Conservation (phyloP, 2,113 vertebrate species). For the Marmota monax region DNA sequence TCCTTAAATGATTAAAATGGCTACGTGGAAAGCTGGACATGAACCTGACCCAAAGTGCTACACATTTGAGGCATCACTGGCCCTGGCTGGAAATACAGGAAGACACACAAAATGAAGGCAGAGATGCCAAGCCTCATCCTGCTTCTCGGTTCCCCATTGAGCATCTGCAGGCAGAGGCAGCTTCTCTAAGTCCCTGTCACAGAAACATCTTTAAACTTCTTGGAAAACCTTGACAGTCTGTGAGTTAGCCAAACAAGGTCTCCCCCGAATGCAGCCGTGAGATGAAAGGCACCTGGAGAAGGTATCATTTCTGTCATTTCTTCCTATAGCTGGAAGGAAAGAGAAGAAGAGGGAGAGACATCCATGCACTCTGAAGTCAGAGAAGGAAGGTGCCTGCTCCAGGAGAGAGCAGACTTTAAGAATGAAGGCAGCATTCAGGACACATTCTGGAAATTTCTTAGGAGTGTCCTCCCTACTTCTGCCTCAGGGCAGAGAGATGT, state of each 20-base stretch:
- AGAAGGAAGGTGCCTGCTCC: neutral
- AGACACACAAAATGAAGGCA: neutral
- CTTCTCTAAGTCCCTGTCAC: neutral
- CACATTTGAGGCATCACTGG: too few relatives aligned
- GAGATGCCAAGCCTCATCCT: neutral
- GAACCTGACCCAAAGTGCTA: neutral
- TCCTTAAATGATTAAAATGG: neutral
- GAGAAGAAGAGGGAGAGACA: neutral
- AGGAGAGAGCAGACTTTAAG: neutral
- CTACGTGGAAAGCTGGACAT: neutral
- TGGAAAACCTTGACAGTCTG: neutral
- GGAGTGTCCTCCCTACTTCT: too few relatives aligned
- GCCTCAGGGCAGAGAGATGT: neutral
- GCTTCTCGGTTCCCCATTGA: neutral
- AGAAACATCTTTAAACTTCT: neutral
- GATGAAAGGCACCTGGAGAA: neutral
- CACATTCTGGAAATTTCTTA: neutral
- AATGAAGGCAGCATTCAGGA: neutral
- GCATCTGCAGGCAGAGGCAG: neutral
- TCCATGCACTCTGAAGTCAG: neutral
- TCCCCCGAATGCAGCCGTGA: neutral
- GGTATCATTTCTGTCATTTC: too few relatives aligned
- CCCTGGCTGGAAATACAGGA: too few relatives aligned
- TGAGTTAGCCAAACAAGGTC: neutral
- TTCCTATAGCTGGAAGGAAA: neutral